Evolutionary conservation across 2,113 vertebrate genomes (phyloP), one percentile per base, ranked within the genome.

Genomic region (Regulus satrapa): DNA sequence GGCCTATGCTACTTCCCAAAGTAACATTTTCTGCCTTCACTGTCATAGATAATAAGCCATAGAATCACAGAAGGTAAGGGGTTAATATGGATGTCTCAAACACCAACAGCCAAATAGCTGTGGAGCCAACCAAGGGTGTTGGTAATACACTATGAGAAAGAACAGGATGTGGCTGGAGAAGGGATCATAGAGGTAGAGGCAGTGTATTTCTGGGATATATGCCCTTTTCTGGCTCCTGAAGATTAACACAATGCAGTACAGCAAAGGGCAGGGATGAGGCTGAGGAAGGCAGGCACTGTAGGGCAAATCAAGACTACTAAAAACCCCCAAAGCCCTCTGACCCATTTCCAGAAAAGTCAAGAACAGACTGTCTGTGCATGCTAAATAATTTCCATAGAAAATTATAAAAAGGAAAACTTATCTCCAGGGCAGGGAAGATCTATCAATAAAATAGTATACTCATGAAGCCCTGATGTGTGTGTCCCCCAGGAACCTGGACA

Each of bases 41-140:
- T 63, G 2, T 36, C 21, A 13, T 3, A 0, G n/a, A n/a, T n/a
- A n/a, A n/a, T 7, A 68, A 48, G 5, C 25, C 24, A 31, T 5
- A 32, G 31, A 36, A 56, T 41, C 31, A 72, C 28, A 13, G 31
- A 49, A 64, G 18, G 32, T 10, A 12, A 56, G 31, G 26, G 49
- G 25, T 2, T 49, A 13, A 18, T 23, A 31, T 23, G 41, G 26
- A 13, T 43, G 12, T 31, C 49, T 56, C 49, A 56, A 72, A 36
- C 17, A 72, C 9, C 49, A 34, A 21, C 14, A 72, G 34, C 3
- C 18, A 41, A 48, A 72, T 1, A 64, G 17, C 66, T 49, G 34
- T 49, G 58, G 34, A 41, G 21, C 17, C 31, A 69, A 1, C 26
- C 20, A 54, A 29, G 16, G n/a, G 24, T 56, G 14, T 16, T 88